Conservation (phyloP, 2,888 invertebrate species). For the Tridacna gigas region DNA sequence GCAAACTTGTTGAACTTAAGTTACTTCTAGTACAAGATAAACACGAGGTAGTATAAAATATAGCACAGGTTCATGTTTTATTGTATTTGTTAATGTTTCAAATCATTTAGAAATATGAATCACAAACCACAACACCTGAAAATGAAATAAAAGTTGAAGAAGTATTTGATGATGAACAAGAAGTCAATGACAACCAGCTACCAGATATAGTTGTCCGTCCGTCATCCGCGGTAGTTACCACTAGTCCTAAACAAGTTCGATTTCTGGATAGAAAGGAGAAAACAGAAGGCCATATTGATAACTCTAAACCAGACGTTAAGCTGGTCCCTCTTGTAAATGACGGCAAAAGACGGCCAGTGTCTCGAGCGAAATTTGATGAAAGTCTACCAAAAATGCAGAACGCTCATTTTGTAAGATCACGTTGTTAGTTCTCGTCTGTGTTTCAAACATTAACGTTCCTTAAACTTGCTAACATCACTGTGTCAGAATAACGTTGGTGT, state of each 20-base stretch:
- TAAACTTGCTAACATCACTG: not conserved
- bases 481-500: too few relatives aligned
- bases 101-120: conserved; percentile 8
- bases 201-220: conserved; percentile 51
- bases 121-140: conserved; percentile 1
- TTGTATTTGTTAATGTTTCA: not conserved
- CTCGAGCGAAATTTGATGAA: conserved; percentile 56
- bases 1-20: too few relatives aligned
- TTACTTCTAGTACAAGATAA: too few relatives aligned
- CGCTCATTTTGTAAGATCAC: conserved; percentile 53
- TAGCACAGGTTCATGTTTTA: too few relatives aligned
- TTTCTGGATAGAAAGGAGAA: conserved; percentile 46
- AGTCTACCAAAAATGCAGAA: conserved; percentile 41
- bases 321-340: conserved; percentile 38
- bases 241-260: conserved; percentile 26
- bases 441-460: not conserved
- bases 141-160: conserved; percentile 4
- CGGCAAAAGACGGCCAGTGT: conserved; percentile 43
- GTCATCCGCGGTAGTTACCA: conserved; percentile 13
- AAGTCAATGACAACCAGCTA: conserved; percentile 32
- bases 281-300: conserved; percentile 27
- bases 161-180: conserved; percentile 4
- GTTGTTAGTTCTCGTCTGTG: not conserved
- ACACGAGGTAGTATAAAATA: too few relatives aligned
- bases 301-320: conserved; percentile 28